phyloP scores from a whole-genome alignment of 2,113 vertebrate species.

The Lamprologus ornatipinnis region DNA sequence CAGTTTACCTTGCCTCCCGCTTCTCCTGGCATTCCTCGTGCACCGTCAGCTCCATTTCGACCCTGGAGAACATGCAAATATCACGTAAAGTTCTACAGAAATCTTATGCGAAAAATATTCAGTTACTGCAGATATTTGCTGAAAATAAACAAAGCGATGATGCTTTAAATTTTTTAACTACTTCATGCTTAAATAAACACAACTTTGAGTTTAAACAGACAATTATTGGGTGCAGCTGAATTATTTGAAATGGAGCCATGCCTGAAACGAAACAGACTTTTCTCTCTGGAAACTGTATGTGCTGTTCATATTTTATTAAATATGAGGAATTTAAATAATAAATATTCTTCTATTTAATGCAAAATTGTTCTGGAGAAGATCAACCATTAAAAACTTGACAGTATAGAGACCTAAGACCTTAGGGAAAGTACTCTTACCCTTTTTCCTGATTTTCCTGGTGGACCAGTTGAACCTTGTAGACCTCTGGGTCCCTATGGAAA shows the following conservation, averaged over 20 bases:
- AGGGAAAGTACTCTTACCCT: constrained; percentile 72
- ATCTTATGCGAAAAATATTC: not conserved
- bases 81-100: not conserved
- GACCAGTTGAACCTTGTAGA: constrained; percentile 82
- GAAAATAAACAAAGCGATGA: not conserved
- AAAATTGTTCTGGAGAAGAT: not conserved
- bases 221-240: constrained; percentile 29
- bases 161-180: not conserved
- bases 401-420: not conserved
- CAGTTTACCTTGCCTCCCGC: constrained; percentile 81
- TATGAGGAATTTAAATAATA: not conserved
- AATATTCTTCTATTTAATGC: not conserved
- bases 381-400: not conserved
- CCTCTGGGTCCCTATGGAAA: constrained; percentile 86
- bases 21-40: constrained; percentile 93
- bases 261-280: not conserved
- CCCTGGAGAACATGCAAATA: constrained; percentile 69
- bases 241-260: constrained; percentile 12
- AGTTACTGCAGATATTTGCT: not conserved
- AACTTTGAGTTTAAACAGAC: not conserved
- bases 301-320: not conserved
- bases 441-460: constrained; percentile 86
- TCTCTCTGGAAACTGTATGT: not conserved
- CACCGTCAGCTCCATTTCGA: constrained; percentile 88
- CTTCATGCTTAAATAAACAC: constrained; percentile 26